Conservation (phyloP, 2,888 invertebrate species). For the Drosophila merina region DNA sequence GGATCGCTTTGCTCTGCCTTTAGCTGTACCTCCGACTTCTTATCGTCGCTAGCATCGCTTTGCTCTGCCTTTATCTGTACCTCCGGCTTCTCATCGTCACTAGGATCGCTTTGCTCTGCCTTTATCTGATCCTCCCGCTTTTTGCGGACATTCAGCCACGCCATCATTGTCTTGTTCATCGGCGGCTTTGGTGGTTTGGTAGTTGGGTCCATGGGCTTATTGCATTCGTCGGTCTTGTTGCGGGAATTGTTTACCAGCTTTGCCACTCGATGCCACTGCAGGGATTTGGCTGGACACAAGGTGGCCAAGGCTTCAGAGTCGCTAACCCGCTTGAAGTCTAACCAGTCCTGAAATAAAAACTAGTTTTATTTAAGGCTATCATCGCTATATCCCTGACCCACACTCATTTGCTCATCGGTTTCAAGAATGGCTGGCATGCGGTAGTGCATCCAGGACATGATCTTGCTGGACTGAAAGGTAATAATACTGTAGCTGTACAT, state of each 20-base stretch:
- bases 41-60: constrained; percentile 31
- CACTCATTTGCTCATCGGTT: constrained; percentile 87
- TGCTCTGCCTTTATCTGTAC: constrained; percentile 27
- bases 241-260: constrained; percentile 89
- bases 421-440: constrained; percentile 92
- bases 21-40: constrained; percentile 43
- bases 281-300: constrained; percentile 84
- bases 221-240: constrained; percentile 87
- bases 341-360: constrained; percentile 86
- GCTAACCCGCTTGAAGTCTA: constrained; percentile 86
- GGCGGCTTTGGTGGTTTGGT: constrained; percentile 56
- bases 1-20: constrained; percentile 29
- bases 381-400: constrained; percentile 77
- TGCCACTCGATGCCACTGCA: constrained; percentile 90
- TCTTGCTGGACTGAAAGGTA: constrained; percentile 89
- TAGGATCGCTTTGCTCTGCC: constrained; percentile 25
- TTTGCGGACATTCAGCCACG: constrained; percentile 75
- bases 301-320: constrained; percentile 85
- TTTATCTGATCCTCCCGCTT: constrained; percentile 45
- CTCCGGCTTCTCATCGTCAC: constrained; percentile 23
- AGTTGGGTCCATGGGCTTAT: constrained; percentile 84
- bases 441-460: constrained; percentile 90
- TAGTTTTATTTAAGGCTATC: neutral
- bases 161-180: constrained; percentile 73
- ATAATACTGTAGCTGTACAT: constrained; percentile 91